Evolutionary conservation across 2,113 vertebrate species (phyloP).

Genomic region (Mustela lutreola): DNA sequence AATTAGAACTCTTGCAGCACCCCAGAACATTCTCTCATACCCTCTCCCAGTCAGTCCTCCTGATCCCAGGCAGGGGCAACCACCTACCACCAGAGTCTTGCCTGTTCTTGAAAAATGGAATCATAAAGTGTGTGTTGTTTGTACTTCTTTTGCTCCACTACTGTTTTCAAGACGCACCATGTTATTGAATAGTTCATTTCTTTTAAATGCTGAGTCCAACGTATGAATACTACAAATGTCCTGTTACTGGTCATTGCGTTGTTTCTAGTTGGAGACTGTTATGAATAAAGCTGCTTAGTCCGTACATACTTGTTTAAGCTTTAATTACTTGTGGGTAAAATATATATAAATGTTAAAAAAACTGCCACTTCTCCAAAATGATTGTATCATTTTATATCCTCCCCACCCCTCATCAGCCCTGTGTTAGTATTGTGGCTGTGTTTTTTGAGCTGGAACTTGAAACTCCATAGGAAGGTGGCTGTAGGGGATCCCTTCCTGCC

Average conservation of each 20-base stretch:
- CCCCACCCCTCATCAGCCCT: too few relatives aligned
- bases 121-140: background rate
- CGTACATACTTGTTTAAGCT: background rate
- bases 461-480: background rate
- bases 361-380: background rate
- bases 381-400: background rate
- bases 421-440: background rate
- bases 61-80: background rate
- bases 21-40: background rate
- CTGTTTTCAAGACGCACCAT: background rate
- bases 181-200: background rate
- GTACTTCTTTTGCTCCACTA: background rate
- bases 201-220: background rate
- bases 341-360: conserved; percentile 29
- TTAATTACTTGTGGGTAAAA: background rate
- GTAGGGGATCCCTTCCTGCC: background rate
- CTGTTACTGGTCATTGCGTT: background rate
- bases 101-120: background rate
- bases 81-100: background rate
- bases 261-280: background rate
- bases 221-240: background rate
- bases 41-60: background rate
- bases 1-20: background rate
- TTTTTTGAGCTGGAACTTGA: background rate
- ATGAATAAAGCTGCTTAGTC: background rate